Evolutionary conservation across 2,113 vertebrate species (phyloP).

Genomic region (Guaruba guarouba): DNA sequence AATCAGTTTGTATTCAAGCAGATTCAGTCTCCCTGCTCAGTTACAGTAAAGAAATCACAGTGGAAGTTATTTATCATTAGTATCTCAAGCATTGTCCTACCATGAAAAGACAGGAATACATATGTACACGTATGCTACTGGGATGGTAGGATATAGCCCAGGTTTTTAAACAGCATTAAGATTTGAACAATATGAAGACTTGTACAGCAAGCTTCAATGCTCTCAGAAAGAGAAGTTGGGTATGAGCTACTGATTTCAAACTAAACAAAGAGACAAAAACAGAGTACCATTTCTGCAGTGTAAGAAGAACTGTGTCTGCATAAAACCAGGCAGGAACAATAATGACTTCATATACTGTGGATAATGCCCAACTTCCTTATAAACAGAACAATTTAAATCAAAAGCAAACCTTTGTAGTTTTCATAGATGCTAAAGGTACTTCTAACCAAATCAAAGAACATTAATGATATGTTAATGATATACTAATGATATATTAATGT

Average conservation of each 20-base stretch:
- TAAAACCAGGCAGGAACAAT: background rate
- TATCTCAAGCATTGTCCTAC: background rate
- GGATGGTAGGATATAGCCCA: background rate
- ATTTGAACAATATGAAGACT: background rate
- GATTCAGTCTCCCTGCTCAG: background rate
- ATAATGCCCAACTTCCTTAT: background rate
- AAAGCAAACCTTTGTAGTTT: background rate
- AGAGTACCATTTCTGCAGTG: background rate
- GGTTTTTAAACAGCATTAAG: background rate
- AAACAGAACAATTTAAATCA: background rate
- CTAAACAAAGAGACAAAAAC: background rate
- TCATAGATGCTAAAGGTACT: background rate
- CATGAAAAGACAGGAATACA: background rate
- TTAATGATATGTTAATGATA: no score
- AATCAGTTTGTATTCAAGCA: background rate
- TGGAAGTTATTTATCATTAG: background rate
- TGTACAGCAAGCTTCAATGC: background rate
- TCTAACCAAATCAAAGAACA: background rate
- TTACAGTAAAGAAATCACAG: background rate
- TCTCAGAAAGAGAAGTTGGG: background rate
- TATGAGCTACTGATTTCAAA: background rate
- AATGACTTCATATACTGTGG: background rate
- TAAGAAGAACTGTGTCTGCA: background rate
- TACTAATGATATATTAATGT: background rate
- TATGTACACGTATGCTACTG: accelerated